Evolutionary conservation across 1,140 invertebrate genomes (phyloP).

Genomic region (Paraescarpia echinospica): DNA sequence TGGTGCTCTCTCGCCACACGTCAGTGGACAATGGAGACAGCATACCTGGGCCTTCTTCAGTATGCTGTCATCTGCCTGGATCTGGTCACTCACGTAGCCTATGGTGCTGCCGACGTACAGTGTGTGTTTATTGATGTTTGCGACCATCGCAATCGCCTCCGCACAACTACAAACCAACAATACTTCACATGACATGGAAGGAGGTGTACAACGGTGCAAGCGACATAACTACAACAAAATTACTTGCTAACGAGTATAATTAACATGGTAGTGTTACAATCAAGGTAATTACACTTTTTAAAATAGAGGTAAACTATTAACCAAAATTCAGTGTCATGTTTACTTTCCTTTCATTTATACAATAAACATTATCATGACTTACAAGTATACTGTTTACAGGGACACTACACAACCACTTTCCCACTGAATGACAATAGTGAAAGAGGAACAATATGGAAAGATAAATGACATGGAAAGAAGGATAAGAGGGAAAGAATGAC

Average conservation of each 20-base stretch:
- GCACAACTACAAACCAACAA: conserved; percentile 49
- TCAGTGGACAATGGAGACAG: background rate
- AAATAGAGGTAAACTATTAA: background rate
- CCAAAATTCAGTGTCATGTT: background rate
- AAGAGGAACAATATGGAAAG: too few species aligned
- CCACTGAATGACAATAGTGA: too few species aligned
- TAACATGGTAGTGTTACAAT: background rate
- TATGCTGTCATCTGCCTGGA: conserved; percentile 50
- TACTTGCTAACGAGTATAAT: background rate
- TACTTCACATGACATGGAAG: background rate
- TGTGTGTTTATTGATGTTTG: conserved; percentile 57
- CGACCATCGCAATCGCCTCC: conserved; percentile 57
- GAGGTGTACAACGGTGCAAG: background rate
- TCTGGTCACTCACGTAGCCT: conserved; percentile 55
- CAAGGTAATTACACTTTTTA: background rate
- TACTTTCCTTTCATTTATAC: background rate
- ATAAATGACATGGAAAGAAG: too few species aligned
- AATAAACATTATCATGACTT: background rate
- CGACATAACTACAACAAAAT: background rate
- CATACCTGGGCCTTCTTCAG: conserved; percentile 44
- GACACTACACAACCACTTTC: too few species aligned
- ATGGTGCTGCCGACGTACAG: conserved; percentile 56
- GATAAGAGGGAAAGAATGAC: too few species aligned
- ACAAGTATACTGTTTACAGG: too few species aligned
- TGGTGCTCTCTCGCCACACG: background rate